phyloP scores from a whole-genome alignment of 2,888 invertebrate genomes.

The Agrochola litura region DNA sequence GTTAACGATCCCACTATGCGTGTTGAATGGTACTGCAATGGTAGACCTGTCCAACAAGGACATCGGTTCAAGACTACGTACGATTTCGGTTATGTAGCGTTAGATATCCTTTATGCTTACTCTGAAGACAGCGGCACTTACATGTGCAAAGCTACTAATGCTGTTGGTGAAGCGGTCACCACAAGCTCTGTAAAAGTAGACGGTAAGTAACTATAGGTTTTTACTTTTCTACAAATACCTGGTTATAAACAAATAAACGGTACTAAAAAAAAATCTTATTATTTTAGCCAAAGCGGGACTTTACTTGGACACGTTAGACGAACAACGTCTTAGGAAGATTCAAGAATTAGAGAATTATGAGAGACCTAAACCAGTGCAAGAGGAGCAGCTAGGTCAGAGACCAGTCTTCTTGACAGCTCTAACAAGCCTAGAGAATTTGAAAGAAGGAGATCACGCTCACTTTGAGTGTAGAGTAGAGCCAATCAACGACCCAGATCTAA shows the following conservation, averaged over 20 bases:
- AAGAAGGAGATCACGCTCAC: slow-evolving; percentile 97
- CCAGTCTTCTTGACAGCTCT: slow-evolving; percentile 98
- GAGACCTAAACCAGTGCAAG: slow-evolving; percentile 93
- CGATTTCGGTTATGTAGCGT: slow-evolving; percentile 99
- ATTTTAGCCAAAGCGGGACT: slow-evolving; percentile 95
- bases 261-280: slow-evolving; percentile 3
- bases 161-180: slow-evolving; percentile 98
- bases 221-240: not conserved
- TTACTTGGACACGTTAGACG: slow-evolving; percentile 97
- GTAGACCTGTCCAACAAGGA: slow-evolving; percentile 97
- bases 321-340: slow-evolving; percentile 96
- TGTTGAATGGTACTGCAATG: slow-evolving; percentile 99
- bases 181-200: slow-evolving; percentile 97
- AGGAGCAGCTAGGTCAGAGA: slow-evolving; percentile 94
- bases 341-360: slow-evolving; percentile 95
- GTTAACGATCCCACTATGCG: slow-evolving; percentile 99
- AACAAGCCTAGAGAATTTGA: slow-evolving; percentile 95
- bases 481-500: slow-evolving; percentile 96
- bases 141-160: slow-evolving; percentile 98
- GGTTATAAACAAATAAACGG: not conserved
- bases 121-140: slow-evolving; percentile 99
- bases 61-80: slow-evolving; percentile 99
- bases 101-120: slow-evolving; percentile 99
- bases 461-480: slow-evolving; percentile 98
- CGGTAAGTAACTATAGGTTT: slow-evolving; percentile 89